These are phyloP conservation scores for Drosophila jambulina DNA, from an alignment of 1,140 invertebrate genomes.

Conservation along the genomic window DNA sequence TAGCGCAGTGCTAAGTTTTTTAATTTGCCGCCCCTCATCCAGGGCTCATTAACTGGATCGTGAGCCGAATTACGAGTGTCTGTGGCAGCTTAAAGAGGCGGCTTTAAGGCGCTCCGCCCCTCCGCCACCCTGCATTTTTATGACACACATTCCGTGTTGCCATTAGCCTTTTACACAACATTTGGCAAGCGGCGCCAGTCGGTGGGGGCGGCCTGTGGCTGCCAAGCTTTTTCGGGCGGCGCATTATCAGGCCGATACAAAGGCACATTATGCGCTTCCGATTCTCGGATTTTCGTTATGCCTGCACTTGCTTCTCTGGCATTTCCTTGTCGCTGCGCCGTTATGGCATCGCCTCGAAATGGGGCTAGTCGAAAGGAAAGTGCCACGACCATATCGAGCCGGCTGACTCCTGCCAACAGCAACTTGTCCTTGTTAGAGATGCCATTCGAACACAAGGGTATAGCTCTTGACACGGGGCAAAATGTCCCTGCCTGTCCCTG, in stretches of 20 bases:
- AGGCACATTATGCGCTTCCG: slow-evolving; percentile 80
- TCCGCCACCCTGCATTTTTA: slow-evolving; percentile 60
- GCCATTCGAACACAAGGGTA: neutral
- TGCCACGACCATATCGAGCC: slow-evolving; percentile 43
- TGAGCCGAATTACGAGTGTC: slow-evolving; percentile 17
- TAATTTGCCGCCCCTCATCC: slow-evolving; percentile 57
- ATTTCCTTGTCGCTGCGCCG: slow-evolving; percentile 34
- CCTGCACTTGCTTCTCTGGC: slow-evolving; percentile 40
- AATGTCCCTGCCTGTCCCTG: neutral
- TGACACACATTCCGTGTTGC: slow-evolving; percentile 69
- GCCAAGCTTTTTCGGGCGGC: slow-evolving; percentile 60
- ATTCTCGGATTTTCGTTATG: slow-evolving; percentile 61
- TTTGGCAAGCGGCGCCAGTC: slow-evolving; percentile 69
- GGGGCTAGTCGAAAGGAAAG: slow-evolving; percentile 47
- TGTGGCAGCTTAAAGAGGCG: slow-evolving; percentile 19
- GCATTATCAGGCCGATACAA: slow-evolving; percentile 80
- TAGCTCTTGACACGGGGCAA: neutral
- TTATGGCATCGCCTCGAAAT: slow-evolving; percentile 58
- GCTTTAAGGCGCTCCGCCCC: slow-evolving; percentile 26
- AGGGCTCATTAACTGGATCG: slow-evolving; percentile 52
- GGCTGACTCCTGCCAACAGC: slow-evolving; percentile 37
- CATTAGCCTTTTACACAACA: slow-evolving; percentile 75
- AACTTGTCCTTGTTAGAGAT: slow-evolving; percentile 45
- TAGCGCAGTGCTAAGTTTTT: slow-evolving; percentile 71
- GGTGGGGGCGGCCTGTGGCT: slow-evolving; percentile 30